Evolutionary conservation across 2,888 invertebrate species (phyloP).

Genomic region (Morpho helenor): DNA sequence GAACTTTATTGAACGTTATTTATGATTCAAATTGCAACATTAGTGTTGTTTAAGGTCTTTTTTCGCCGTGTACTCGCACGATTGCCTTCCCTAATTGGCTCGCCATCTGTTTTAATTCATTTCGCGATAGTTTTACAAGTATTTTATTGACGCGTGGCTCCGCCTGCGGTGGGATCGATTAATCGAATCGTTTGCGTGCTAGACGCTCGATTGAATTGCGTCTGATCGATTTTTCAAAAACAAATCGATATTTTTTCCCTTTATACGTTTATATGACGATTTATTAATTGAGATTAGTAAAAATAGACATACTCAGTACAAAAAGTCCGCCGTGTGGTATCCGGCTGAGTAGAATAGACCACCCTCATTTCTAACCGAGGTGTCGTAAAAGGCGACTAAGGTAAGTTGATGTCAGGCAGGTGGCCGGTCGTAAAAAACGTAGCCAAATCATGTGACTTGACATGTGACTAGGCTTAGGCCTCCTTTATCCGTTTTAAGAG

Average conservation of each 20-base stretch:
- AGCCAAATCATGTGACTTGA: too few relatives aligned
- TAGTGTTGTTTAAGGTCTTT: conserved; percentile 51
- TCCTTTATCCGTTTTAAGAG: too few relatives aligned
- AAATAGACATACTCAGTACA: too few relatives aligned
- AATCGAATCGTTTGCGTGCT: conserved; percentile 75
- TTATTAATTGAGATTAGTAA: too few relatives aligned
- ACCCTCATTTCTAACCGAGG: too few relatives aligned
- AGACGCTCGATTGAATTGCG: conserved; percentile 54
- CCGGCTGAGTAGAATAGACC: too few relatives aligned
- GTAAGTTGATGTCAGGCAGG: too few relatives aligned
- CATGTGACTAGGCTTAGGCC: too few relatives aligned
- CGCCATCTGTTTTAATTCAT: conserved; percentile 75
- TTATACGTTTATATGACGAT: not conserved
- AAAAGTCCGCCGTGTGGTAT: too few relatives aligned
- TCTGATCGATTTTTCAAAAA: conserved; percentile 39
- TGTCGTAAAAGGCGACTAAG: too few relatives aligned
- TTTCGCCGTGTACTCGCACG: conserved; percentile 72
- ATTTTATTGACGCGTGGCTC: conserved; percentile 77
- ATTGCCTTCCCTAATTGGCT: conserved; percentile 78
- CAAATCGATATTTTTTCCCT: conserved; percentile 21
- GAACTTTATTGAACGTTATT: conserved; percentile 39
- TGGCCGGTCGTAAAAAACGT: too few relatives aligned
- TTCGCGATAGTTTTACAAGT: conserved; percentile 71
- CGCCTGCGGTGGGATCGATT: conserved; percentile 56
- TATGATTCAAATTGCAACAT: conserved; percentile 26